Evolutionary conservation across 2,113 vertebrate species (phyloP), one percentile per base, ranked within the genome.

Genomic region (Glaucomys volans): DNA sequence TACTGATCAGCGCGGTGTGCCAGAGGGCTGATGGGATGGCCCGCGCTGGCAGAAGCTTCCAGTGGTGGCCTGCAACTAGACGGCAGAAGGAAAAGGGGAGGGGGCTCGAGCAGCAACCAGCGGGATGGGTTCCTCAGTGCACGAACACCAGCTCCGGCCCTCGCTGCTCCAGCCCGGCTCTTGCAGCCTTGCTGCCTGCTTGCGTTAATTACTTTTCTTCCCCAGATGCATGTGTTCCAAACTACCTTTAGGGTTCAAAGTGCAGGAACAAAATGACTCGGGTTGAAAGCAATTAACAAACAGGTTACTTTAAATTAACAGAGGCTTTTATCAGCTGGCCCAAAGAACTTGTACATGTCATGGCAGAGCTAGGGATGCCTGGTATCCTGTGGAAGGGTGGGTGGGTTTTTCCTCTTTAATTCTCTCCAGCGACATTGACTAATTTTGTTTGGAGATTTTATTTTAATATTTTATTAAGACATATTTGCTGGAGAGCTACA

Each of bases 241-340:
- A 90, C 94, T 98, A 98, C 98, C 97, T 98, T 98, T 98, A 98
- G 98, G 96, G 97, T 98, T 98, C 97, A 96, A 95, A 98, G 97
- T 98, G 96, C 97, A 98, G 97, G 95, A 98, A 94, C 97, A 42
- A 96, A 97, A 97, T 98, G 98, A 98, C 98, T 98, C 97, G 97
- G 96, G 98, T 98, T 98, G 98, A 99, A 98, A 97, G 98, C 98
- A 99, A 99, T 99, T 99, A 99, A 98, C 97, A 98, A 98, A 98
- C 87, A 98, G 98, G 98, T 98, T 99, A 98, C 97, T 98, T 98
- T 97, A 98, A 98, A 98, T 98, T 97, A 98, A 98, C 97, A 97
- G 79, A 75, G 92, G 91, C 91, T 98, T 98, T 98, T 96, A 97
- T 93, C 98, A 98, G 97, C 90, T 98, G 97, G 95, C 92, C 85